Conservation (phyloP, 2,797 vertebrate genomes). For the Melanotaenia maccullochi region DNA sequence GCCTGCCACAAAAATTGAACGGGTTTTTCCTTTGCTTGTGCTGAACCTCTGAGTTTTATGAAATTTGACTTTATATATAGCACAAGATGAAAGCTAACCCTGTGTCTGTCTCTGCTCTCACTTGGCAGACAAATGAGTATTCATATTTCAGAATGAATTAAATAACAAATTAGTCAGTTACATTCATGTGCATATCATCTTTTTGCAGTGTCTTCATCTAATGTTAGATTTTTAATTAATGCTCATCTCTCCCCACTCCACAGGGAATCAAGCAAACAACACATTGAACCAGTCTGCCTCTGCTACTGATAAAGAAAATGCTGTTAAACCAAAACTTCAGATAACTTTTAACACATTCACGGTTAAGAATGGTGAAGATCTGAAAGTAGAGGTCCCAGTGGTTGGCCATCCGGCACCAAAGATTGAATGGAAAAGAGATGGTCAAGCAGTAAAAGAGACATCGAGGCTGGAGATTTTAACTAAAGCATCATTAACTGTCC, state of each 20-base stretch:
- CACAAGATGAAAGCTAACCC: not conserved
- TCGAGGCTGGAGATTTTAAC: constrained; percentile 89
- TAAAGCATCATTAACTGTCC: constrained; percentile 83
- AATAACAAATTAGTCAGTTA: not conserved
- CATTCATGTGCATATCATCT: not conserved
- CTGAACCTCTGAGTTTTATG: not conserved
- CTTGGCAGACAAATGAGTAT: not conserved
- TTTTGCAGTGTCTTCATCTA: not conserved
- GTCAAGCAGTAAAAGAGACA: constrained; percentile 89
- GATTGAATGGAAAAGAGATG: constrained; percentile 89
- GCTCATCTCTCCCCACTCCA: constrained; percentile 29
- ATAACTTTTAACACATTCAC: constrained; percentile 89
- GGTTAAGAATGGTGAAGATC: constrained; percentile 89
- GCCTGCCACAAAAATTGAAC: not conserved
- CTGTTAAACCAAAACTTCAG: constrained; percentile 88
- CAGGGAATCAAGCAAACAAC: constrained; percentile 20
- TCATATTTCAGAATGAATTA: not conserved
- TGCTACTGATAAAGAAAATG: constrained; percentile 85
- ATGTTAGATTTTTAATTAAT: not conserved
- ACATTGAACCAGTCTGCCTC: constrained; percentile 14
- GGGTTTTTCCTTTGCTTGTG: not conserved
- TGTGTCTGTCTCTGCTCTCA: not conserved
- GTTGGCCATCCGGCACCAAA: constrained; percentile 86
- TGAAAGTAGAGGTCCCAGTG: constrained; percentile 92
- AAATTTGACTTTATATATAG: not conserved